Evolutionary conservation across 1,140 invertebrate genomes (phyloP).

Genomic region (Drosophila seguyi): DNA sequence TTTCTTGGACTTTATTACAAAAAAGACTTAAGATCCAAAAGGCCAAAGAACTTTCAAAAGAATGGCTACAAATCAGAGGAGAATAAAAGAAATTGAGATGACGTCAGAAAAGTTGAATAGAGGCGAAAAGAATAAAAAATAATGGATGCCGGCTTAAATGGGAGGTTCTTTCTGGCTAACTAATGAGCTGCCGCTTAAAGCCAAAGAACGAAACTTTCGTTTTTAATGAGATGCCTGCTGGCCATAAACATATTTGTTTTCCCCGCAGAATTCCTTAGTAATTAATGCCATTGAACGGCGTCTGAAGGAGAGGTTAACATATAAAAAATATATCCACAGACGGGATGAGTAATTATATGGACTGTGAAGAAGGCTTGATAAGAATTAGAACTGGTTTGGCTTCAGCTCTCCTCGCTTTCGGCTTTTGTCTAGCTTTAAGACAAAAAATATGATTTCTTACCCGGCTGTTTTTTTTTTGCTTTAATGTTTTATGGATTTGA

Average conservation of each 20-base stretch:
- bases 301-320: slow-evolving; percentile 6
- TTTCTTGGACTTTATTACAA: slow-evolving; percentile 20
- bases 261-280: slow-evolving; percentile 64
- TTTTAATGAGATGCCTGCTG: slow-evolving; percentile 73
- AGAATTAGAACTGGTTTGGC: slow-evolving; percentile 75
- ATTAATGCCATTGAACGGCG: slow-evolving; percentile 74
- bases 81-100: slow-evolving; percentile 36
- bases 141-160: slow-evolving; percentile 43
- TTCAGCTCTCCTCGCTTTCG: slow-evolving; percentile 22
- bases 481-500: slow-evolving; percentile 55
- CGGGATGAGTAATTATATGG: slow-evolving; percentile 74
- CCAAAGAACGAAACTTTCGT: slow-evolving; percentile 69
- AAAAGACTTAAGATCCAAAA: slow-evolving; percentile 35
- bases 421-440: slow-evolving; percentile 34
- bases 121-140: slow-evolving; percentile 16
- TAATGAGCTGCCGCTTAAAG: slow-evolving; percentile 56
- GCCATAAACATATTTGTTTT: slow-evolving; percentile 53
- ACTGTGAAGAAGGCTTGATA: slow-evolving; percentile 77
- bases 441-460: slow-evolving; percentile 42
- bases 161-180: slow-evolving; percentile 58
- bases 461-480: slow-evolving; percentile 9
- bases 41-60: slow-evolving; percentile 31
- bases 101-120: slow-evolving; percentile 24
- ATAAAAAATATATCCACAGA: slow-evolving; percentile 8
- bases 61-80: slow-evolving; percentile 15